Evolutionary conservation across 1,140 invertebrate genomes (phyloP).

Genomic region (Drosophila ambigua): DNA sequence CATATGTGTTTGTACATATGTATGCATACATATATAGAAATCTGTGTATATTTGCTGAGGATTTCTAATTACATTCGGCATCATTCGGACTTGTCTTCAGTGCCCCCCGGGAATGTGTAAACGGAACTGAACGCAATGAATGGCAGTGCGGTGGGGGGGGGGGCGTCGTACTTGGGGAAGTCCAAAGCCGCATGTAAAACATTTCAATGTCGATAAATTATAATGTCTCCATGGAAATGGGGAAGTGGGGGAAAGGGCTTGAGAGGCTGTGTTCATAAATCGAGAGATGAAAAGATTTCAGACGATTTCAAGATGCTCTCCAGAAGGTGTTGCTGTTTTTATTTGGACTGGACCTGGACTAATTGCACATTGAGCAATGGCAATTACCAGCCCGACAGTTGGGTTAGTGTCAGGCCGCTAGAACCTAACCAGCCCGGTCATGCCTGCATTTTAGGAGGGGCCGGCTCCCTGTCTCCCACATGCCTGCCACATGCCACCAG

Average conservation of each 20-base stretch:
- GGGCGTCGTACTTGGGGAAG: not conserved
- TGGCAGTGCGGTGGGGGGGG: not conserved
- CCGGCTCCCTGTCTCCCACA: not conserved
- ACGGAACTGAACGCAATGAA: not conserved
- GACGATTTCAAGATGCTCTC: not conserved
- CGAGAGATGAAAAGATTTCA: not conserved
- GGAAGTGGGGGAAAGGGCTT: not conserved
- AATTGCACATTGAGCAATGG: slow-evolving; percentile 73
- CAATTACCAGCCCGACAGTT: slow-evolving; percentile 78
- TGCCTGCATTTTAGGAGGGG: slow-evolving; percentile 36
- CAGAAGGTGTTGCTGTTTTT: not conserved
- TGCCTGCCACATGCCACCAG: slow-evolving; percentile 33
- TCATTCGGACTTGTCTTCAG: slow-evolving; percentile 56
- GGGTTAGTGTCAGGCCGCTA: slow-evolving; percentile 53
- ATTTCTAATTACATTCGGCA: slow-evolving; percentile 80
- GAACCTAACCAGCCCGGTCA: slow-evolving; percentile 25
- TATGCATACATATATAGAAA: slow-evolving; percentile 13
- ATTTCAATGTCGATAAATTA: slow-evolving; percentile 64
- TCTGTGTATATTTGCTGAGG: slow-evolving; percentile 52
- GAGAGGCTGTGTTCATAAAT: not conserved
- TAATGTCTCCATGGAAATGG: slow-evolving; percentile 30
- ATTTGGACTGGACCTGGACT: slow-evolving; percentile 2
- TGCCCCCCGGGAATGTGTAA: slow-evolving; percentile 8
- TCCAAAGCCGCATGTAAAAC: slow-evolving; percentile 38
- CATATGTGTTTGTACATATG: slow-evolving; percentile 19